Conservation (phyloP, 2,888 invertebrate genomes). For the Andrena bucephala region DNA sequence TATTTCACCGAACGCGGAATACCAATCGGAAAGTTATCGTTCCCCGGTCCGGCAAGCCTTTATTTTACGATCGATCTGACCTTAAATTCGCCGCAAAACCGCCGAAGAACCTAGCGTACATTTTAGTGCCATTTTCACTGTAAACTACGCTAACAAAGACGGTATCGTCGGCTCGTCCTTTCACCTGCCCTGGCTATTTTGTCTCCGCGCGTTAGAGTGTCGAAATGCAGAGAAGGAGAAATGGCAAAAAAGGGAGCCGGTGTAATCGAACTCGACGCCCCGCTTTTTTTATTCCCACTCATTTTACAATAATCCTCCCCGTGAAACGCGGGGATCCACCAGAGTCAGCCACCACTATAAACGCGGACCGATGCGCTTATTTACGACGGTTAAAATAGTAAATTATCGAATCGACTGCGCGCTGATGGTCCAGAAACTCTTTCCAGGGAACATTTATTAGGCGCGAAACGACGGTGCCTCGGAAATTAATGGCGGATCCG, state of each 20-base stretch:
- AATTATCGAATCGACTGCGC: constrained; percentile 70
- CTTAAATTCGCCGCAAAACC: constrained; percentile 55
- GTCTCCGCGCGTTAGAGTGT: background rate
- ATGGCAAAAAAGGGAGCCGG: constrained; percentile 30
- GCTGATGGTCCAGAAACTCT: constrained; percentile 57
- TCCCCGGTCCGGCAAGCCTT: constrained; percentile 24
- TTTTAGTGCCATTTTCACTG: constrained; percentile 51
- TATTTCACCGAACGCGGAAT: constrained; percentile 42
- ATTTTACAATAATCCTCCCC: constrained; percentile 44
- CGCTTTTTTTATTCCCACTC: constrained; percentile 35
- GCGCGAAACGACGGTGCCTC: constrained; percentile 70
- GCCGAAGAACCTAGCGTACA: constrained; percentile 37
- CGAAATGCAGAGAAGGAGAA: constrained; percentile 6
- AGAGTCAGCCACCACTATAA: constrained; percentile 46
- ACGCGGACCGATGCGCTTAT: constrained; percentile 61
- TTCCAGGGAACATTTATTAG: constrained; percentile 69
- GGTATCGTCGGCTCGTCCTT: constrained; percentile 42
- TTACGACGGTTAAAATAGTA: constrained; percentile 68
- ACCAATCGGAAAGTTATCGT: constrained; percentile 47
- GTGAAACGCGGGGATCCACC: constrained; percentile 9
- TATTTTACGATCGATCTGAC: constrained; percentile 69
- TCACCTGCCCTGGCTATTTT: constrained; percentile 22
- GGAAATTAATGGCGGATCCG: constrained; percentile 73
- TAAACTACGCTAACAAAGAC: constrained; percentile 46
- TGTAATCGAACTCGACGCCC: constrained; percentile 29